phyloP scores from a whole-genome alignment of 2,113 vertebrate species.

The Paraplagusia blochii region DNA sequence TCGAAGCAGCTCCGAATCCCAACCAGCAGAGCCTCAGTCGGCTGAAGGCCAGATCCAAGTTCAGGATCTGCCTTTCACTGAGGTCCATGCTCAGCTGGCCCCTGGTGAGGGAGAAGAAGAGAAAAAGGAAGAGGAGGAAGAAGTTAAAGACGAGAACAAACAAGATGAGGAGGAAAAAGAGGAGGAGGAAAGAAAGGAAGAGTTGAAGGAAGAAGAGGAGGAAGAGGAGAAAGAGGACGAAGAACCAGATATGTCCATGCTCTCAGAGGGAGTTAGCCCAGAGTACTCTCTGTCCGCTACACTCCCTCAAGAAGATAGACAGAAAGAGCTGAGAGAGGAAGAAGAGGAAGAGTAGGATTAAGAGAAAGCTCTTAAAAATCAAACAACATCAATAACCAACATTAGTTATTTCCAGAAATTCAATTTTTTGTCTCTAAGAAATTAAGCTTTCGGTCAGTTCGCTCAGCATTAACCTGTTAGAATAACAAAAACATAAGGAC shows the following conservation, averaged over 20 bases:
- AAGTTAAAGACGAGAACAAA: slow-evolving; percentile 16
- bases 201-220: background rate
- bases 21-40: slow-evolving; percentile 2
- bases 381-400: background rate
- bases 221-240: slow-evolving; percentile 20
- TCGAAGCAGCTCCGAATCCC: slow-evolving; percentile 33
- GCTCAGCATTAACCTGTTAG: background rate
- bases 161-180: slow-evolving; percentile 29
- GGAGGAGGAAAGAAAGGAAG: slow-evolving; percentile 15
- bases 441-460: background rate
- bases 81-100: slow-evolving; percentile 76
- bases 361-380: background rate
- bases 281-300: slow-evolving; percentile 71
- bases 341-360: slow-evolving; percentile 29
- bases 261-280: slow-evolving; percentile 62
- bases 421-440: background rate
- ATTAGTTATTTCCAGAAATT: background rate
- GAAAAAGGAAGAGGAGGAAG: slow-evolving; percentile 10
- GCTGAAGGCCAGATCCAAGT: slow-evolving; percentile 50
- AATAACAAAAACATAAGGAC: background rate
- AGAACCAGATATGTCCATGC: slow-evolving; percentile 28
- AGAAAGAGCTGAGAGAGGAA: slow-evolving; percentile 45
- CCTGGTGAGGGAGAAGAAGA: slow-evolving; percentile 63
- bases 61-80: slow-evolving; percentile 66
- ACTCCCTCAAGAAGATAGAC: slow-evolving; percentile 58